A percentile compares a stretch with the other conserved stretches of the same genome.
These are phyloP conservation scores for Sympetrum striolatum DNA, from an alignment of 2,888 invertebrate genomes.

Conservation along the genomic window DNA sequence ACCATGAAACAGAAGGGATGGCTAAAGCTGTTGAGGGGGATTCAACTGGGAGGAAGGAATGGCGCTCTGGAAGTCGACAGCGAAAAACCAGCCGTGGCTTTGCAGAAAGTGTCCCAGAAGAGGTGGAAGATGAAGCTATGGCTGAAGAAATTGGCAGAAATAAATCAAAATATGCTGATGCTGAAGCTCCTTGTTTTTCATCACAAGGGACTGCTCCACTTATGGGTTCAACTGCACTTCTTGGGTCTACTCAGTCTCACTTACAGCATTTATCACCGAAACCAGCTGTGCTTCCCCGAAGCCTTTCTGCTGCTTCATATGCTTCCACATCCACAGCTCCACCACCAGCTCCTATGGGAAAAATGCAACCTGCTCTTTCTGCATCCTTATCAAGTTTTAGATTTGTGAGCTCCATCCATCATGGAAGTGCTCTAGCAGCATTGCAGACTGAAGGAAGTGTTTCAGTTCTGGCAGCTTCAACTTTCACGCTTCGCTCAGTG, in stretches of 20 bases:
- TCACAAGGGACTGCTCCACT: not conserved
- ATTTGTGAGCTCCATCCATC: conserved; percentile 84
- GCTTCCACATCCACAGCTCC: not conserved
- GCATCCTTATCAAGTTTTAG: conserved; percentile 84
- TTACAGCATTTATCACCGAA: conserved; percentile 12
- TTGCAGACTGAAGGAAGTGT: conserved; percentile 66
- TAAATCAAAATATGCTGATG: not conserved
- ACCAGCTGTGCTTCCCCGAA: not conserved
- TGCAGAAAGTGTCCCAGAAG: conserved; percentile 33
- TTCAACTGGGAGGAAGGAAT: not conserved
- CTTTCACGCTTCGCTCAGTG: conserved; percentile 66
- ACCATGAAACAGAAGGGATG: not conserved
- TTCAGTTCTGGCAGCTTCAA: conserved; percentile 68
- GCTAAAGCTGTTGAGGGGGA: not conserved
- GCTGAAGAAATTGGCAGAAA: not conserved
- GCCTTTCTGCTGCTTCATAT: not conserved
- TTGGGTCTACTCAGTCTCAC: conserved; percentile 8
- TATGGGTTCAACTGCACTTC: not conserved
- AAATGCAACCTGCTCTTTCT: conserved; percentile 66
- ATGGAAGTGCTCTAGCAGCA: conserved; percentile 80
- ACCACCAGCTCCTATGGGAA: conserved; percentile 49
- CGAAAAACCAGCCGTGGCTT: conserved; percentile 30
- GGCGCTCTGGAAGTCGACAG: conserved; percentile 22
- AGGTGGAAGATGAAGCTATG: conserved; percentile 12
- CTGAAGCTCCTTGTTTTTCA: not conserved